Percentiles rank a stretch among this genome's conserved stretches.
Evolutionary conservation across 2,797 vertebrate genomes (phyloP).

Genomic region (Limnodromus scolopaceus): DNA sequence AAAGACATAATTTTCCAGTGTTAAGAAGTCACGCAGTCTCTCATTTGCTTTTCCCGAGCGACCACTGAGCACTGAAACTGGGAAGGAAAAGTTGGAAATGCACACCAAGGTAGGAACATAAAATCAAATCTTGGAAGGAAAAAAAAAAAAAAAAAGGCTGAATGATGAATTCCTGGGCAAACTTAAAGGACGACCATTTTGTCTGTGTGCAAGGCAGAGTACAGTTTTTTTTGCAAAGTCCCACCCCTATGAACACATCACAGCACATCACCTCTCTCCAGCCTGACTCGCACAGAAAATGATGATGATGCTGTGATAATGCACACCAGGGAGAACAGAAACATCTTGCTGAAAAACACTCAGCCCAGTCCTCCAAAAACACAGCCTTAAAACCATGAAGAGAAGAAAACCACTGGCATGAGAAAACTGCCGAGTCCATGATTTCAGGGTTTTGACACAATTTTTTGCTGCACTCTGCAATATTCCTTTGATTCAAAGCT

Average conservation of each 20-base stretch:
- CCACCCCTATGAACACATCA: neutral
- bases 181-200: neutral
- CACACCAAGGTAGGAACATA: neutral
- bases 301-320: neutral
- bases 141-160: accelerated
- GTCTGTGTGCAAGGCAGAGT: neutral
- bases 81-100: neutral
- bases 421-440: slow-evolving; percentile 33
- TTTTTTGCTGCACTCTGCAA: slow-evolving; percentile 55
- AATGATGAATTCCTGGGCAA: neutral
- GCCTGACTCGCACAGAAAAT: neutral
- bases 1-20: neutral
- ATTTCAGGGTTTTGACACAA: slow-evolving; percentile 52
- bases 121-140: neutral
- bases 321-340: neutral
- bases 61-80: neutral
- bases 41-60: neutral
- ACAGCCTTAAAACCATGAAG: slow-evolving; percentile 28
- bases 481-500: slow-evolving; percentile 57
- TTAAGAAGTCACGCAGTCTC: neutral
- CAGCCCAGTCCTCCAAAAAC: slow-evolving; percentile 5
- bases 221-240: neutral
- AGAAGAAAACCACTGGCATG: slow-evolving; percentile 15
- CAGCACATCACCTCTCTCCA: neutral
- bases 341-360: neutral